Evolutionary conservation across 2,113 vertebrate species (phyloP).

Genomic region (Vulpes vulpes): DNA sequence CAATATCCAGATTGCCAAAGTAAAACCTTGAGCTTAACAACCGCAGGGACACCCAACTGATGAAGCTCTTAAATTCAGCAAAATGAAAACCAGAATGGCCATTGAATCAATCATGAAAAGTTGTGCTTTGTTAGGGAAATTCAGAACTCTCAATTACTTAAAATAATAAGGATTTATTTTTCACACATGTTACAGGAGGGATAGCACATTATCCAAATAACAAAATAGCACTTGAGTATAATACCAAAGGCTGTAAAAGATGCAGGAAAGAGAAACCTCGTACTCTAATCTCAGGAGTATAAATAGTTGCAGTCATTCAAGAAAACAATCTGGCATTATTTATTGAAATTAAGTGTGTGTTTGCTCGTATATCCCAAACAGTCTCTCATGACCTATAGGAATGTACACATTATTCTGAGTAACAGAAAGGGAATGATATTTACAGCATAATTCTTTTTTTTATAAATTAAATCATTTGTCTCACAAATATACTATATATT

Average conservation of each 20-base stretch:
- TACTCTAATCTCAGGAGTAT: not conserved
- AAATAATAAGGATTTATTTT: slow-evolving; percentile 17
- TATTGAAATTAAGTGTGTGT: not conserved
- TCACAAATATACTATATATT: not conserved
- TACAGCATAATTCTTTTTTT: not conserved
- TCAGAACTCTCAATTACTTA: not conserved
- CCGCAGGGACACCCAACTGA: not conserved
- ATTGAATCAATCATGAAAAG: not conserved
- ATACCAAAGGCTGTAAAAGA: not conserved
- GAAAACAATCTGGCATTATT: not conserved
- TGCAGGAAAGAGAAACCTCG: not conserved
- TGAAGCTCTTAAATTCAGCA: not conserved
- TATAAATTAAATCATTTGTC: slow-evolving; percentile 10
- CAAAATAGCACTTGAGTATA: not conserved
- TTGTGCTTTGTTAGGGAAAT: not conserved
- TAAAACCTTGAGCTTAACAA: not conserved
- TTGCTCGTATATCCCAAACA: not conserved
- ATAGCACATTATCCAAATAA: not conserved
- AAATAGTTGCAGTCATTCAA: not conserved
- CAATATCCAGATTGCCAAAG: not conserved
- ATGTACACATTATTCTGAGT: not conserved
- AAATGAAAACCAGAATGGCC: not conserved
- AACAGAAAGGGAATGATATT: not conserved
- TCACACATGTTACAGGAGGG: not conserved
- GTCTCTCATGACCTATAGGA: not conserved